Evolutionary conservation across 2,113 vertebrate genomes (phyloP).

Genomic region (Gnathonemus echidnorhynchus): DNA sequence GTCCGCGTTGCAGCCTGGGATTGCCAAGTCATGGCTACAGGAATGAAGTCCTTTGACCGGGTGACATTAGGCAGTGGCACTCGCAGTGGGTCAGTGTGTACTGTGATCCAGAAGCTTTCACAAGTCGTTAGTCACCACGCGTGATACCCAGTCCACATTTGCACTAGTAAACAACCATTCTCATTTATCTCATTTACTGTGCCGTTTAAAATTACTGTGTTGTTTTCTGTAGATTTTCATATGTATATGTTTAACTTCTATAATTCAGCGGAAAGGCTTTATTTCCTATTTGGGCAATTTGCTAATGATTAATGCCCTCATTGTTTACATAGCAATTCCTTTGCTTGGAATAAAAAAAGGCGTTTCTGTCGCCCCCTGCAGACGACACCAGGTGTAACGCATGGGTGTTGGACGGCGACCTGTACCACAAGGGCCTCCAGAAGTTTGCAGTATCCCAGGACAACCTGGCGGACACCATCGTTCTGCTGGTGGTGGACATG

Average conservation of each 20-base stretch:
- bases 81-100: neutral
- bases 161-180: neutral
- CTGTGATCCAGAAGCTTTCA: neutral
- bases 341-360: neutral
- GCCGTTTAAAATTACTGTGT: neutral
- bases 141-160: neutral
- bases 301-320: neutral
- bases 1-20: constrained; percentile 53
- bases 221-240: neutral
- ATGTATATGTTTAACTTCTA: neutral
- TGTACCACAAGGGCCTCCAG: constrained; percentile 94
- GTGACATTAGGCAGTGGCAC: neutral
- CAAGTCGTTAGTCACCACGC: neutral
- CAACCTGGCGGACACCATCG: constrained; percentile 77
- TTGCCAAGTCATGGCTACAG: neutral
- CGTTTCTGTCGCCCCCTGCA: constrained; percentile 39
- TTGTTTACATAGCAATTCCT: neutral
- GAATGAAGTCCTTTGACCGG: neutral
- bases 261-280: neutral
- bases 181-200: neutral
- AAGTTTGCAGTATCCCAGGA: constrained; percentile 80
- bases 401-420: constrained; percentile 94
- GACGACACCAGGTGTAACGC: constrained; percentile 93
- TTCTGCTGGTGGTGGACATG: constrained; percentile 85
- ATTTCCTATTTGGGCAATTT: neutral